Conservation (phyloP, 2,797 vertebrate genomes). For the Centroberyx gerrardi region DNA sequence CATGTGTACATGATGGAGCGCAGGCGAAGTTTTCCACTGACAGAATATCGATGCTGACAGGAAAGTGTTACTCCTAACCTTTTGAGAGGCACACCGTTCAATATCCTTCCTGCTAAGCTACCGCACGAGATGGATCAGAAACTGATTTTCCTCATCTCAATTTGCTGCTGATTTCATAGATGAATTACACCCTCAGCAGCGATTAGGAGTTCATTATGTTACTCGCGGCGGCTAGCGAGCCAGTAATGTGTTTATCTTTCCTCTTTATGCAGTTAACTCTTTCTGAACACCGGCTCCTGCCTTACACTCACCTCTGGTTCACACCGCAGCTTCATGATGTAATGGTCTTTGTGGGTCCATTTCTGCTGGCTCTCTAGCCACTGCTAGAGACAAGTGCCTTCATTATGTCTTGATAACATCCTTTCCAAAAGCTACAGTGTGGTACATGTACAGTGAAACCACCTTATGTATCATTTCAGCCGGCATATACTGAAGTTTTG, state of each 20-base stretch:
- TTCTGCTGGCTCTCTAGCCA: constrained; percentile 47
- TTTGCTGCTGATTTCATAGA: constrained; percentile 85
- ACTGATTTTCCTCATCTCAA: constrained; percentile 85
- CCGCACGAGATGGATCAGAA: constrained; percentile 80
- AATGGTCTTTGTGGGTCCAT: constrained; percentile 50
- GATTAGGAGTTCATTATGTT: constrained; percentile 87
- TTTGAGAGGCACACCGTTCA: constrained; percentile 74
- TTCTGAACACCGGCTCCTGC: constrained; percentile 58
- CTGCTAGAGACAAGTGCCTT: constrained; percentile 61
- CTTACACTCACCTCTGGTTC: constrained; percentile 47
- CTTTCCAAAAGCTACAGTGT: constrained; percentile 33
- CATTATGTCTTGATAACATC: constrained; percentile 56
- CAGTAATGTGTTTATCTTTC: constrained; percentile 85
- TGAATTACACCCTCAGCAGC: constrained; percentile 85
- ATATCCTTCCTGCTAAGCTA: constrained; percentile 78
- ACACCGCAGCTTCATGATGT: constrained; percentile 33
- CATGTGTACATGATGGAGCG: constrained; percentile 41
- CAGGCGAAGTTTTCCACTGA: constrained; percentile 73
- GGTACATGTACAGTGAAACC: constrained; percentile 30
- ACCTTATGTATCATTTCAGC: constrained; percentile 24
- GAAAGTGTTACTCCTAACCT: constrained; percentile 84
- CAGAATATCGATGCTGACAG: constrained; percentile 81
- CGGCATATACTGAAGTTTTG: neutral
- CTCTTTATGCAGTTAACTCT: constrained; percentile 81
- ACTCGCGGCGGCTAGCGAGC: constrained; percentile 73